Evolutionary conservation across 2,113 vertebrate species (phyloP).

Genomic region (Nothobranchius furzeri): DNA sequence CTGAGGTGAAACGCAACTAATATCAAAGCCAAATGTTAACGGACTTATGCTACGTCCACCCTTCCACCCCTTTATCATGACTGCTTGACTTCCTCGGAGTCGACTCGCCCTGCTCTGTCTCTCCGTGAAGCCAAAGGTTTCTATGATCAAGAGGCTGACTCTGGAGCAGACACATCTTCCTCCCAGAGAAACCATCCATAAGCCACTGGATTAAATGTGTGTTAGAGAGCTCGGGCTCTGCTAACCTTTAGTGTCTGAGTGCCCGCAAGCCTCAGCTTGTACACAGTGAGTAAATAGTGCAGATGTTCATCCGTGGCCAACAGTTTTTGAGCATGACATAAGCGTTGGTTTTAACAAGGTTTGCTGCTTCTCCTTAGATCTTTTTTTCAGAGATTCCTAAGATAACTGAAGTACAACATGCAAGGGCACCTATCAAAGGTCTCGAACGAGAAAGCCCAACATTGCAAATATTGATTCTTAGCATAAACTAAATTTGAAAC

Average conservation of each 20-base stretch:
- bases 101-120: neutral
- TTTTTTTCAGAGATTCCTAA: no score
- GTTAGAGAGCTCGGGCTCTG: slow-evolving; percentile 50
- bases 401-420: no score
- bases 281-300: slow-evolving; percentile 27
- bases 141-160: slow-evolving; percentile 66
- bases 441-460: no score
- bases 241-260: slow-evolving; percentile 42
- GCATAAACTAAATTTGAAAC: no score
- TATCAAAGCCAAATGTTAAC: slow-evolving; percentile 26
- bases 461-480: no score
- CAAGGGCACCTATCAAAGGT: no score
- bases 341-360: no score
- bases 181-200: slow-evolving; percentile 56
- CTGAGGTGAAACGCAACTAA: slow-evolving; percentile 1
- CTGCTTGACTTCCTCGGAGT: slow-evolving; percentile 16
- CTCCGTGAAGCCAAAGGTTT: slow-evolving; percentile 48
- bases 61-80: neutral
- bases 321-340: no score
- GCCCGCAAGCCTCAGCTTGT: slow-evolving; percentile 21
- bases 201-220: slow-evolving; percentile 65
- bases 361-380: no score
- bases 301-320: slow-evolving; percentile 3
- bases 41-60: neutral
- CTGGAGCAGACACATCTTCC: slow-evolving; percentile 58